These are phyloP conservation scores for Uria lomvia DNA, from an alignment of 2,113 vertebrate genomes.

Conservation along the genomic window DNA sequence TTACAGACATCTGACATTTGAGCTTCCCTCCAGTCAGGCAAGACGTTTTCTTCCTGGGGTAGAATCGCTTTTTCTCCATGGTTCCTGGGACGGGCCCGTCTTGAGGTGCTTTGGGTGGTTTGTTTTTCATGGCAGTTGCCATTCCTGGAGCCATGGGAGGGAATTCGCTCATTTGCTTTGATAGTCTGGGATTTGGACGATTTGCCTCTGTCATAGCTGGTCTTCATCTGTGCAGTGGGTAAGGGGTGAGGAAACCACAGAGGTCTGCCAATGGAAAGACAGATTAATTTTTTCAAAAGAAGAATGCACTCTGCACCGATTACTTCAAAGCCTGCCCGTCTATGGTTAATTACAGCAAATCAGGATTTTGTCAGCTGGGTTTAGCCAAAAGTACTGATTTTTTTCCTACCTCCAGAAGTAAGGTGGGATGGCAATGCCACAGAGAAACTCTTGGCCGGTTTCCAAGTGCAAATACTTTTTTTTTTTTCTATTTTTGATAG, in stretches of 20 bases:
- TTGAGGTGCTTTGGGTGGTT: neutral
- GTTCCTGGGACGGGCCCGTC: neutral
- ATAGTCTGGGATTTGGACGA: neutral
- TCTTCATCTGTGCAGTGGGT: neutral
- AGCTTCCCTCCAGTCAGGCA: neutral
- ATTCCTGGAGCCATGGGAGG: neutral
- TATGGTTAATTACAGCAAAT: neutral
- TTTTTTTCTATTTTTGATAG: neutral
- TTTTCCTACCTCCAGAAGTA: neutral
- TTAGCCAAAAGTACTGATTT: neutral
- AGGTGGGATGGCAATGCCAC: neutral
- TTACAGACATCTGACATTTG: neutral
- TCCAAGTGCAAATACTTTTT: neutral
- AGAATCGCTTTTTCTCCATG: rapidly evolving
- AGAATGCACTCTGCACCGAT: neutral
- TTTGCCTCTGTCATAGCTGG: neutral
- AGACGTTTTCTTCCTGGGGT: neutral
- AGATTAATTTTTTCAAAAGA: neutral
- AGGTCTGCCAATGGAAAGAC: neutral
- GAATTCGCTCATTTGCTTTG: neutral
- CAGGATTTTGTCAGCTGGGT: neutral
- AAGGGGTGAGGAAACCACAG: neutral
- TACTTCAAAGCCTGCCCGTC: neutral
- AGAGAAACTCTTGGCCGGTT: neutral
- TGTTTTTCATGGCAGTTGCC: neutral